Evolutionary conservation across 2,113 vertebrate genomes (phyloP).

Genomic region (Garra rufa): DNA sequence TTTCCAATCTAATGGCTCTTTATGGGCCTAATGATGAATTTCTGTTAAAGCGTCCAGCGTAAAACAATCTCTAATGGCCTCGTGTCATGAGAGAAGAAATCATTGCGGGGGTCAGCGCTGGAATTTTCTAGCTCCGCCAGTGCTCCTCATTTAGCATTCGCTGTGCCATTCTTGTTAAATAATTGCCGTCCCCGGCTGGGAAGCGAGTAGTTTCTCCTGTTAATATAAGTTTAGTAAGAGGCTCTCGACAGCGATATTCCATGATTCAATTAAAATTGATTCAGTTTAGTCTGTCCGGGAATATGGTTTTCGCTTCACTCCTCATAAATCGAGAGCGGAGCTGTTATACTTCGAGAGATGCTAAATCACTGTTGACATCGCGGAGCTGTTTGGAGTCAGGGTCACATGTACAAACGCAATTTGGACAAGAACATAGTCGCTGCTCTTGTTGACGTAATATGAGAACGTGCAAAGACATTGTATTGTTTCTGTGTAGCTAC

Average conservation of each 20-base stretch:
- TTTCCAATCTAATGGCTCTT: slow-evolving; percentile 51
- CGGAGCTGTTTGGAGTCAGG: slow-evolving; percentile 22
- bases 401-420: slow-evolving; percentile 25
- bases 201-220: slow-evolving; percentile 44
- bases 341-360: slow-evolving; percentile 39
- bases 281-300: slow-evolving; percentile 58
- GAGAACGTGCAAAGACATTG: slow-evolving; percentile 12
- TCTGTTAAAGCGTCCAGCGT: slow-evolving; percentile 41
- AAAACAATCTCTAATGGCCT: slow-evolving; percentile 48
- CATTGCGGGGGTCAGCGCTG: slow-evolving; percentile 40
- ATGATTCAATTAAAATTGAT: slow-evolving; percentile 65
- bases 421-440: slow-evolving; percentile 5
- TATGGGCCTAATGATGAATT: slow-evolving; percentile 46
- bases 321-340: slow-evolving; percentile 50
- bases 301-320: slow-evolving; percentile 51
- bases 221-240: slow-evolving; percentile 59
- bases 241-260: slow-evolving; percentile 55
- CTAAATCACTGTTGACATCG: slow-evolving; percentile 48
- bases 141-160: slow-evolving; percentile 44
- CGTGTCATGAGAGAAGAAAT: slow-evolving; percentile 42
- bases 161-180: slow-evolving; percentile 52
- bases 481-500: slow-evolving; percentile 11
- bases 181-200: slow-evolving; percentile 47
- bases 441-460: neutral
- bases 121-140: slow-evolving; percentile 32